A percentile compares a stretch with the other conserved stretches of the same genome.
These are phyloP conservation scores for Pollenia labialis DNA, from an alignment of 2,888 invertebrate species.

Conservation along the genomic window DNA sequence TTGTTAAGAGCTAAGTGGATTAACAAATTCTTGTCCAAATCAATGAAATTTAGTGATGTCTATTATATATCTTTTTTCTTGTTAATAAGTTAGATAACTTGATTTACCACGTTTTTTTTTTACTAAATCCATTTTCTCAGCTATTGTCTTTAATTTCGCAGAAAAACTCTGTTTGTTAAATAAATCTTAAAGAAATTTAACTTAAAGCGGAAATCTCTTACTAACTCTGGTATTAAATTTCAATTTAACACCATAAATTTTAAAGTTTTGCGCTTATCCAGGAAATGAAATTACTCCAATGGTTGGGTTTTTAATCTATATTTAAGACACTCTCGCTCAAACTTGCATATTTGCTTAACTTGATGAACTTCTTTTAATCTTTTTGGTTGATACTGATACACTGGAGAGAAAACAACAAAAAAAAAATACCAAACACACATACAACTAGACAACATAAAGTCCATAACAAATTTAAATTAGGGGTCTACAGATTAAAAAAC, in stretches of 20 bases:
- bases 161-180: constrained; percentile 30
- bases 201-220: constrained; percentile 59
- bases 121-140: constrained; percentile 30
- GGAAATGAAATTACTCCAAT: constrained; percentile 68
- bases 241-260: constrained; percentile 66
- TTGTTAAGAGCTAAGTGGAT: no score
- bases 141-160: constrained; percentile 31
- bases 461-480: background rate
- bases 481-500: background rate
- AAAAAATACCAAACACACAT: background rate
- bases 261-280: constrained; percentile 59
- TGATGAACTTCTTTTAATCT: constrained; percentile 66
- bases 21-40: no score
- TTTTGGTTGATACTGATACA: constrained; percentile 27
- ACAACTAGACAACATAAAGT: constrained; percentile 16
- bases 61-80: background rate
- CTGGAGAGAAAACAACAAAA: background rate
- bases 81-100: constrained; percentile 15
- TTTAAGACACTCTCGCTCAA: constrained; percentile 39
- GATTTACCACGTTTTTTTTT: background rate
- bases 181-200: constrained; percentile 40
- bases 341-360: constrained; percentile 54
- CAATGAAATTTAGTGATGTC: background rate
- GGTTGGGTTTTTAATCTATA: constrained; percentile 59
- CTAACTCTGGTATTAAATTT: constrained; percentile 49